Evolutionary conservation across 2,888 invertebrate genomes (phyloP).

Genomic region (Caenorhabditis sulstoni): DNA sequence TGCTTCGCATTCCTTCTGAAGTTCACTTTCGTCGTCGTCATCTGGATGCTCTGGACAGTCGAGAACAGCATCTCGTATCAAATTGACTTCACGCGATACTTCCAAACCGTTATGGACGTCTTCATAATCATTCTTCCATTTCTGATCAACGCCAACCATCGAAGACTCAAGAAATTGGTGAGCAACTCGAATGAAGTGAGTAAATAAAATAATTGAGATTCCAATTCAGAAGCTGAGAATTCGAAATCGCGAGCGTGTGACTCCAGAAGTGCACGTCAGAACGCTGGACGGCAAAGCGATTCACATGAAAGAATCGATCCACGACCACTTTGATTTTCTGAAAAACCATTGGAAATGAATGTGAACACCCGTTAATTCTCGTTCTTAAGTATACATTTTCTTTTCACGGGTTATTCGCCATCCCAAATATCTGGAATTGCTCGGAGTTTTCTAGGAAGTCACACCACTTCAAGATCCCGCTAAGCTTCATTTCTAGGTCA

Average conservation of each 20-base stretch:
- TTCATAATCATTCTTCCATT: conserved; percentile 22
- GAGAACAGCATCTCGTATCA: conserved; percentile 13
- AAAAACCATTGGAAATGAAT: conserved; percentile 42
- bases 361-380: not conserved
- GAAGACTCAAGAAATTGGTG: conserved; percentile 21
- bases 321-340: conserved; percentile 42
- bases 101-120: conserved; percentile 18
- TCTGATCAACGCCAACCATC: conserved; percentile 20
- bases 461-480: too few relatives aligned
- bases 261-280: conserved; percentile 21
- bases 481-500: too few relatives aligned
- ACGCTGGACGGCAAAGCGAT: conserved; percentile 32
- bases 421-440: not conserved
- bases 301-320: conserved; percentile 17
- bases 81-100: conserved; percentile 16
- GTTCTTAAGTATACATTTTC: too few relatives aligned
- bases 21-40: conserved; percentile 24
- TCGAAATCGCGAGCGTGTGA: conserved; percentile 23
- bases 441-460: too few relatives aligned
- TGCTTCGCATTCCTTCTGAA: conserved; percentile 33
- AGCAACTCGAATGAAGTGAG: not conserved
- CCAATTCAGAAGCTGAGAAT: conserved; percentile 18
- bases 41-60: conserved; percentile 18
- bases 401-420: too few relatives aligned
- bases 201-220: not conserved